Evolutionary conservation across 1,140 invertebrate genomes (phyloP), one percentile per base, ranked within the genome.

Genomic region (Pogonus chalceus): DNA sequence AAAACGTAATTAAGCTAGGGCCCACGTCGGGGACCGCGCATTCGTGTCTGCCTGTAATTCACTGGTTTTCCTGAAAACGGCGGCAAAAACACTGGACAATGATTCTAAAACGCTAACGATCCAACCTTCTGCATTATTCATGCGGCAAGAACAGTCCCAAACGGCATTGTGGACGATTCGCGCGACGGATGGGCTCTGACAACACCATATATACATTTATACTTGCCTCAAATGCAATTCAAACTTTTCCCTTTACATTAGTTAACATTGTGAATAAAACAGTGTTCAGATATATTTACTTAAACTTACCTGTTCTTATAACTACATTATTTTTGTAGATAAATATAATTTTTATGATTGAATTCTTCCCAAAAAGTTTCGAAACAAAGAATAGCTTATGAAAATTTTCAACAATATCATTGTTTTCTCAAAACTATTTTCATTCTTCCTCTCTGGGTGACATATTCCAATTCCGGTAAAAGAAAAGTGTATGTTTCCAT

Each of bases 121-220:
- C 37, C 37, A 43, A 16, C 57, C 57, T 62, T 49, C 59, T 62
- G 60, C 60, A 62, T 62, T 62, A 62, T 62, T 62, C 60, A 62
- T 62, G 18, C 18, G 18, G 3, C 7, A 43, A 43, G 37, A 43
- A 43, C 37, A 43, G 9, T 43, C 37, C 18, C 37, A 12, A 43
- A 9, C 18, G 37, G 37, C 18, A 43, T 43, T 43, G 37, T 43
- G 18, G 37, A n/a, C 37, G 4, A 4, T 4, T 18, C 9, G 37
- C 37, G 18, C 9, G 9, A 9, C 37, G 26, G 26, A 31, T 14
- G 26, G 14, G 14, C 26, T n/a, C n/a, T n/a, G n/a, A n/a, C n/a
- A n/a, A n/a, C n/a, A n/a, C n/a, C n/a, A n/a, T n/a, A n/a, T n/a
- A n/a, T n/a, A n/a, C n/a, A n/a, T n/a, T n/a, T n/a, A n/a, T n/a